phyloP scores from a whole-genome alignment of 2,113 vertebrate species.

The Engraulis encrasicolus region DNA sequence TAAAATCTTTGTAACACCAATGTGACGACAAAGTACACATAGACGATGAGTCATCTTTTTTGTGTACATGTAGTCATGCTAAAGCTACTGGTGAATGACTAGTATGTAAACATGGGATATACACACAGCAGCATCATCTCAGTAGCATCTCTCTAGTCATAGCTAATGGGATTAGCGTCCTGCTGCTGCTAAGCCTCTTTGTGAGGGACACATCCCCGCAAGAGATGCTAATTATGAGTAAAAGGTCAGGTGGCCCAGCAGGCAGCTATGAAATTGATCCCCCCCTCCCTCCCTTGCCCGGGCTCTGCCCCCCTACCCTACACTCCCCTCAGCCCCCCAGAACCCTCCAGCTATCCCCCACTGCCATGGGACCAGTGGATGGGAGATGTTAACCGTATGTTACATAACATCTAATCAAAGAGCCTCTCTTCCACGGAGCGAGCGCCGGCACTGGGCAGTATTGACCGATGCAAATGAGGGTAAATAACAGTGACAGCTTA shows the following conservation, averaged over 20 bases:
- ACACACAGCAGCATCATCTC: background rate
- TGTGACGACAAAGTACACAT: no score
- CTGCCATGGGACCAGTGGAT: background rate
- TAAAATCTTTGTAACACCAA: no score
- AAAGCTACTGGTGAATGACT: background rate
- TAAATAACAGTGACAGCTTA: no score
- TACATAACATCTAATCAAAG: background rate
- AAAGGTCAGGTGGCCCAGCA: background rate
- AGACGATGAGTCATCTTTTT: background rate
- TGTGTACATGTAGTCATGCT: background rate
- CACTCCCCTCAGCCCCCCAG: no score
- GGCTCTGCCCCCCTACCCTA: no score
- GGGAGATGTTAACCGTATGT: background rate
- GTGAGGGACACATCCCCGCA: background rate
- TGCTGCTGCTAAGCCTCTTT: background rate
- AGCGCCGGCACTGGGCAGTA: background rate
- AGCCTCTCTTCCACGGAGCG: background rate
- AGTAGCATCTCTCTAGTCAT: background rate
- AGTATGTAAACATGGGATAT: no score
- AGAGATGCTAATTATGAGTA: background rate
- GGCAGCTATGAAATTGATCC: background rate
- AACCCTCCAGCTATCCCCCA: background rate
- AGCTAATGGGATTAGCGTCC: background rate
- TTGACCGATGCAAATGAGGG: no score
- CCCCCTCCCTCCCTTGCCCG: no score